Evolutionary conservation across 2,888 invertebrate species (phyloP), one percentile per base, ranked within the genome.

Genomic region (Chrysotoxum bicinctum): DNA sequence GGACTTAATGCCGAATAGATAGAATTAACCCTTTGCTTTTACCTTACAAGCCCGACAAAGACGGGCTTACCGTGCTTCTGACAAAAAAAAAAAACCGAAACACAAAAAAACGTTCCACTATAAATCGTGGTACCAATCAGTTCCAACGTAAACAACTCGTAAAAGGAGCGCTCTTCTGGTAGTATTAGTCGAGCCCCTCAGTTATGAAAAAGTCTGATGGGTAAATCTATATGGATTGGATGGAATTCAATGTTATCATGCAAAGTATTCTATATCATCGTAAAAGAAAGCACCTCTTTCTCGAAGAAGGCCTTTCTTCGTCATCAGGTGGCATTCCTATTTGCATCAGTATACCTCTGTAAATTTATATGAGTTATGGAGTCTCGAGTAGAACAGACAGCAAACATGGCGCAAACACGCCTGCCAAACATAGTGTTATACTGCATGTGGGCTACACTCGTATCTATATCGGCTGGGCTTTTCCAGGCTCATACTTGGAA

Each of bases 41-140:
- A 1, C 1, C 12, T 9, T 16, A 16, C 19, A 52, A 21, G 64
- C 50, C 45, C 19, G n/a, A 58, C 21, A 3, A 50, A 50, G 50
- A 50, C 9, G 0, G 7, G 3, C 19, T 50, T 12, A 52, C n/a
- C 37, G 37, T 52, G 43, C 19, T 60, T 35, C 45, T 73, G 6
- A 32, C 45, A 64, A 21, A 52, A 21, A 69, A 23, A 19, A 69
- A 23, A 23, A 23, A n/a, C 16, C n/a, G 8, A 26, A 9, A 6
- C 23, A 16, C 26, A 10, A 50, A 37, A 37, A 56, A 62, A 62
- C 52, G 16, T 60, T 68, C 37, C 40, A 58, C 81, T 50, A 64
- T 66, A 58, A 77, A 69, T 77, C 64, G 68, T 85, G 80, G 85
- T 85, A 81, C 85, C 85, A 85, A 85, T 85, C 85, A 73, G 85